Conservation (phyloP, 2,888 invertebrate genomes). For the Hedya salicella region DNA sequence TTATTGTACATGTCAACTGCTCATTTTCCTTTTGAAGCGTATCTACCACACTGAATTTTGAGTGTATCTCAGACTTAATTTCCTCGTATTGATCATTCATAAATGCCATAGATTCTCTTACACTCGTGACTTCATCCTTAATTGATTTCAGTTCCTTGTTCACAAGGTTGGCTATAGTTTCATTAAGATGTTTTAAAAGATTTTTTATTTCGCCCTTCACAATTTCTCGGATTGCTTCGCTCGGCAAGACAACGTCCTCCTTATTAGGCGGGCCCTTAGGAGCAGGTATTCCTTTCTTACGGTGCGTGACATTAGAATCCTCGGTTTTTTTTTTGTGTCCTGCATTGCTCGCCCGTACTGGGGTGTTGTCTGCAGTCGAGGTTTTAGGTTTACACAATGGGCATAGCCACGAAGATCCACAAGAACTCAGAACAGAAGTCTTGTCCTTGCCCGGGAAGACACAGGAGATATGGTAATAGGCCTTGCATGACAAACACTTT, state of each 20-base stretch:
- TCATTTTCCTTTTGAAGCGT: too few relatives aligned
- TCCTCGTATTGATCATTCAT: neutral
- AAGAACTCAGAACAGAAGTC: neutral
- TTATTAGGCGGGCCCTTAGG: neutral
- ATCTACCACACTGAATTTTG: too few relatives aligned
- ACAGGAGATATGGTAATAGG: neutral
- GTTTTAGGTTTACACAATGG: neutral
- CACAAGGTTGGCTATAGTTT: neutral
- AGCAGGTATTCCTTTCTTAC: neutral
- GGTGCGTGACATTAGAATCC: constrained; percentile 1
- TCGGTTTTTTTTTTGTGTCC: neutral
- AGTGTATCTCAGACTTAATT: neutral
- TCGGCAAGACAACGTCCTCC: neutral
- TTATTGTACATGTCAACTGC: too few relatives aligned
- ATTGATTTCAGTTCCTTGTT: neutral
- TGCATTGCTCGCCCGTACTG: neutral
- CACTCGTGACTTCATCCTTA: neutral
- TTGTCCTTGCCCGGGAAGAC: neutral
- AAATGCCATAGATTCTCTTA: neutral
- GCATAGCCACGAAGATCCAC: neutral
- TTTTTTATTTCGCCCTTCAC: neutral
- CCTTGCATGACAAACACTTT: neutral
- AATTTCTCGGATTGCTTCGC: neutral
- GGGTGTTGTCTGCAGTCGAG: neutral
- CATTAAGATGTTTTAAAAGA: neutral